A percentile compares a stretch with the other conserved stretches of the same genome.
Evolutionary conservation across 2,113 vertebrate genomes (phyloP).

Genomic region (Oryzias woworae): DNA sequence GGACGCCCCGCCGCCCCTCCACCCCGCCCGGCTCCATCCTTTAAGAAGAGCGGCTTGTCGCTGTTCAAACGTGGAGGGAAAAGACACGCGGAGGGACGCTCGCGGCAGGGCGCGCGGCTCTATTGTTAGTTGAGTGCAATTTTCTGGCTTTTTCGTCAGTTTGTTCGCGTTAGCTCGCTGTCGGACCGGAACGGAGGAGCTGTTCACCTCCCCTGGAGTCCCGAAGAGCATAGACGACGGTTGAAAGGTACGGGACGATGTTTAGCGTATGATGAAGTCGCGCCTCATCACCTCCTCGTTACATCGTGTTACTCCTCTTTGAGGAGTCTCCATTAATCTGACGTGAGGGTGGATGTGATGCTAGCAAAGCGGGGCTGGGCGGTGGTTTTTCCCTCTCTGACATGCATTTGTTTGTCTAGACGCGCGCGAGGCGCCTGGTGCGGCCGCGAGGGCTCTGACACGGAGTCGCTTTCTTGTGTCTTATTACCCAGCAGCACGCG

Average conservation of each 20-base stretch:
- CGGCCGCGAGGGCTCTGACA: not conserved
- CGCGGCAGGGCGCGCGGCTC: constrained; percentile 12
- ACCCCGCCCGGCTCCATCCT: constrained; percentile 27
- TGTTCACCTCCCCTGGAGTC: constrained; percentile 11
- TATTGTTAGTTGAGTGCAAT: constrained; percentile 40
- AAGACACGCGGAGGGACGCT: constrained; percentile 24
- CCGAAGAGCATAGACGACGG: constrained; percentile 1
- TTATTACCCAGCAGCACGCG: not conserved
- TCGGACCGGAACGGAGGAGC: constrained; percentile 5
- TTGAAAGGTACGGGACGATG: constrained; percentile 42
- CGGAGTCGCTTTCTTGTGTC: not conserved
- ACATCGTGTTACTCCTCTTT: too few species aligned
- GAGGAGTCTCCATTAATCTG: too few species aligned
- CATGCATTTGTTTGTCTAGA: too few species aligned
- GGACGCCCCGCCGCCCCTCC: constrained; percentile 19
- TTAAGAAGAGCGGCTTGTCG: constrained; percentile 30
- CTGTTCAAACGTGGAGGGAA: constrained; percentile 49
- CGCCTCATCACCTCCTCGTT: too few species aligned
- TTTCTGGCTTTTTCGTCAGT: constrained; percentile 21
- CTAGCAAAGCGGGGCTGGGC: too few species aligned
- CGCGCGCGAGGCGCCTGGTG: not conserved
- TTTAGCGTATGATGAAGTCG: not conserved
- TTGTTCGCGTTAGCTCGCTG: not conserved
- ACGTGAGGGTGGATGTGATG: too few species aligned
- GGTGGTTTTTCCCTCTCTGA: too few species aligned